Base-by-base conservation (phyloP, 2,888 invertebrate species). In the Agrotis clavis region DNA sequence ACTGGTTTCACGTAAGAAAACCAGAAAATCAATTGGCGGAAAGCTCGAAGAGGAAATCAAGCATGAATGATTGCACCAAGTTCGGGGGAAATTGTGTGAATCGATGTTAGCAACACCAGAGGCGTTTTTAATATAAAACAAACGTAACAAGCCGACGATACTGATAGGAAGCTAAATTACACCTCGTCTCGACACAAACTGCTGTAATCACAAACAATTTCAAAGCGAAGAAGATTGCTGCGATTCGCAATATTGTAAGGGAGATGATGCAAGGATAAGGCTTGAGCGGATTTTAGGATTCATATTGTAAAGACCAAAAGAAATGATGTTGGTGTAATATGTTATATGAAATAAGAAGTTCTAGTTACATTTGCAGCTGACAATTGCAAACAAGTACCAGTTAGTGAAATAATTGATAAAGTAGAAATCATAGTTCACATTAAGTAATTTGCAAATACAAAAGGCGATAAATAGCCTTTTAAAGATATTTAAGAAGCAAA, bases 181-280 rank as follows among this genome's bases (percentile, higher is more conserved):
- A 92, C 90, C 92, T 91, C 89, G 87, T 85, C 86, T 86, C 88
- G 76, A 88, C 89, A 86, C 89, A 89, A 90, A 92, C 91, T 89
- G 91, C 86, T 90, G 92, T 92, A 93, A 94, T 93, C 92, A 92
- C 91, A 92, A 93, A 93, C 93, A 93, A 93, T 93, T 92, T 91
- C 89, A 90, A 89, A 91, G 90, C 88, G 88, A 89, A 88, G 89
- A 88, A 92, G 90, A 93, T 93, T 92, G 91, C 90, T 86, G 86
- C 89, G 89, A 93, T 90, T 93, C 92, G 89, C 90, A 89, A 91
- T 92, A 92, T 90, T 89, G 88, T 87, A 71, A 71, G 68, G 82
- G 61, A 56, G 14, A 9, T 59, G 81, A 79, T 68, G 21, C 70
- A 75, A 81, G 84, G n/a, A n/a, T 66, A 6, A 64, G 60, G 69